Percentiles rank a stretch among this genome's conserved stretches.
These are phyloP conservation scores for Morinoia aosen DNA, from an alignment of 2,888 invertebrate species.

Conservation along the genomic window DNA sequence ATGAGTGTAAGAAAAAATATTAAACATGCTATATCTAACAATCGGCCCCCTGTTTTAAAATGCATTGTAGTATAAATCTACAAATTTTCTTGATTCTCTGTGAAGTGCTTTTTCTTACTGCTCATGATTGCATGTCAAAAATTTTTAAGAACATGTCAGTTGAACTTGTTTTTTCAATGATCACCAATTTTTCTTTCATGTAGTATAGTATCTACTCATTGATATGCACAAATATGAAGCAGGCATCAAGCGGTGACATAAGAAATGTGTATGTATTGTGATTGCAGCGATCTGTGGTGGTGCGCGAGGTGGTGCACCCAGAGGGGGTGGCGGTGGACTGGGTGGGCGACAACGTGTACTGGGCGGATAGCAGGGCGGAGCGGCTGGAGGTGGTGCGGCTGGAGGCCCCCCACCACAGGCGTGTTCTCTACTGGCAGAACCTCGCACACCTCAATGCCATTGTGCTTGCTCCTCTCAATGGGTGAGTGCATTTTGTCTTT, in stretches of 20 bases:
- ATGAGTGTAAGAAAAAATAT: too few species aligned
- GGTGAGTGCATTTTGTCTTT: constrained; percentile 53
- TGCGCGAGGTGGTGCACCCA: constrained; percentile 58
- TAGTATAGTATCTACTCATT: too few species aligned
- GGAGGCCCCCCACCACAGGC: constrained; percentile 56
- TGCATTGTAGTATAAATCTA: too few species aligned
- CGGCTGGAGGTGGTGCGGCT: constrained; percentile 64
- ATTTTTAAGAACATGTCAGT: too few species aligned
- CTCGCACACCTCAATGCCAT: constrained; percentile 64
- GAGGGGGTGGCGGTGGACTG: constrained; percentile 89
- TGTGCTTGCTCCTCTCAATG: constrained; percentile 64
- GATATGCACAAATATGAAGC: not conserved
- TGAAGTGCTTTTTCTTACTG: too few species aligned
- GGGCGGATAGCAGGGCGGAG: constrained; percentile 78
- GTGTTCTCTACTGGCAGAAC: constrained; percentile 64
- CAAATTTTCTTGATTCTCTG: too few species aligned
- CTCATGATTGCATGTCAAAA: too few species aligned
- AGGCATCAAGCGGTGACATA: not conserved
- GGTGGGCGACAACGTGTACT: constrained; percentile 88
- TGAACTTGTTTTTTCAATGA: too few species aligned
- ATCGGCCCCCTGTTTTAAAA: too few species aligned
- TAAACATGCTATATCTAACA: too few species aligned
- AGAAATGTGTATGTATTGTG: not conserved
- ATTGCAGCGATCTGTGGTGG: constrained; percentile 25
- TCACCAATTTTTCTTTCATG: too few species aligned